phyloP scores from a whole-genome alignment of 2,797 vertebrate genomes.

The Argentina silus region DNA sequence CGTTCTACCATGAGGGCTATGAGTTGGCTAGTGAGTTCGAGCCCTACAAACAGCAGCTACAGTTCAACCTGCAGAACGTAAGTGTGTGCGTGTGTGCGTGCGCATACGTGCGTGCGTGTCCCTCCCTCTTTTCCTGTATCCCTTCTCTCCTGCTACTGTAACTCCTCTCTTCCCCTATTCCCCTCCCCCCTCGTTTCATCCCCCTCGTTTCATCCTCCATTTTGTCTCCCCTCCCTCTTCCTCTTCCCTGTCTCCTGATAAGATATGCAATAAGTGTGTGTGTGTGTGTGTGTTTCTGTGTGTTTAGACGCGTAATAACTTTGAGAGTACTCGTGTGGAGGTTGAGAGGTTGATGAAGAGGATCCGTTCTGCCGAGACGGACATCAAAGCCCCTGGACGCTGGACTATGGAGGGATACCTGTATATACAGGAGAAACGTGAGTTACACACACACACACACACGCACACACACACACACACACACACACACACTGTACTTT shows the following conservation, averaged over 20 bases:
- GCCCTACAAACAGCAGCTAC: conserved; percentile 96
- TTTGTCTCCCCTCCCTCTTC: neutral
- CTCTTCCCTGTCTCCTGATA: neutral
- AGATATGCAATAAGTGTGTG: neutral
- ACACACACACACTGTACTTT: too few species aligned
- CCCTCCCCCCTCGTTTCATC: neutral
- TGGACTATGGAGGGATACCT: conserved; percentile 98
- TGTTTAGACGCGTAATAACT: conserved; percentile 95
- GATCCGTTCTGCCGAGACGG: conserved; percentile 92
- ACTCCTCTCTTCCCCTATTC: neutral
- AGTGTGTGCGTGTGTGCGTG: conserved; percentile 60
- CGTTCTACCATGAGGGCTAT: conserved; percentile 98
- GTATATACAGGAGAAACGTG: conserved; percentile 96
- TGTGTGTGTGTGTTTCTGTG: neutral
- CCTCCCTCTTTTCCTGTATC: neutral
- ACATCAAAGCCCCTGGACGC: conserved; percentile 90
- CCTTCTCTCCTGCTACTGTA: neutral
- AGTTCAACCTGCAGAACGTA: conserved; percentile 98
- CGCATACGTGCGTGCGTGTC: conserved; percentile 13
- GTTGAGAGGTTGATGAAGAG: conserved; percentile 96
- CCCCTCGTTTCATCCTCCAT: neutral
- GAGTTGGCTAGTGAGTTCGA: conserved; percentile 96
- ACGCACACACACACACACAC: too few species aligned
- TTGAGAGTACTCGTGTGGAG: conserved; percentile 97
- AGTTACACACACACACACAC: too few species aligned